Base-by-base conservation (phyloP, 2,888 invertebrate species). In the Ypsolopha scabrella region DNA sequence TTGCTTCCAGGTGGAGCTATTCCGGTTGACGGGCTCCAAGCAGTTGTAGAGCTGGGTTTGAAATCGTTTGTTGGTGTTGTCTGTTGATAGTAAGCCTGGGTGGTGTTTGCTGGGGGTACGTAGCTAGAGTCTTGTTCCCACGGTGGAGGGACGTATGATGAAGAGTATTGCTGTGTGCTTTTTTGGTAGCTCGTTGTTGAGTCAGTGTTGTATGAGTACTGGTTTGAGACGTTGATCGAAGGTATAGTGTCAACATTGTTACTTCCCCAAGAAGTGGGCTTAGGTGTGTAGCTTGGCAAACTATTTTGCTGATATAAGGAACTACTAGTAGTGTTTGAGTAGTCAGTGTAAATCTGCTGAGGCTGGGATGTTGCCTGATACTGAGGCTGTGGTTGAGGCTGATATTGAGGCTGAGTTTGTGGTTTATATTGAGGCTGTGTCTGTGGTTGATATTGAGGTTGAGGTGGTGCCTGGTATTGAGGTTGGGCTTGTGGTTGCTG, bases 91-190 rank as follows among this genome's bases (percentile, higher is more conserved):
- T 68, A 76, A 50, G 65, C 74, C 55, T 76, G 74, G 38, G 65
- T 67, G 48, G 68, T 63, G 41, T 65, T 70, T 43, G 74, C 71
- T 6, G 47, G 11, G 2, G 51, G 51, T n/a, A 68, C 61, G 38
- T 82, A 85, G 44, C 64, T 68, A 11, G 75, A 62, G 55, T 82
- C 83, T 56, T 85, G 85, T 60, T 86, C 86, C 86, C 86, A 86
- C 9, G 86, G 86, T 41, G 86, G 86, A 52, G 86, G 86, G 6
- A 86, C 81, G 54, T 86, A 86, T 34, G 79, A 75, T 9, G 82
- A 72, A 24, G 80, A 72, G 57, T 74, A 74, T 52, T 78, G 72
- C 51, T 78, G 78, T 50, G 72, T 61, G n/a, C 72, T 62, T 50
- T 70, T 70, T 55, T 80, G 71, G 54, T 78, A 82, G 41, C 57